A percentile compares a stretch with the other conserved stretches of the same genome.
These are phyloP conservation scores for Ciconia boyciana DNA, from an alignment of 2,113 vertebrate species.

Conservation along the genomic window DNA sequence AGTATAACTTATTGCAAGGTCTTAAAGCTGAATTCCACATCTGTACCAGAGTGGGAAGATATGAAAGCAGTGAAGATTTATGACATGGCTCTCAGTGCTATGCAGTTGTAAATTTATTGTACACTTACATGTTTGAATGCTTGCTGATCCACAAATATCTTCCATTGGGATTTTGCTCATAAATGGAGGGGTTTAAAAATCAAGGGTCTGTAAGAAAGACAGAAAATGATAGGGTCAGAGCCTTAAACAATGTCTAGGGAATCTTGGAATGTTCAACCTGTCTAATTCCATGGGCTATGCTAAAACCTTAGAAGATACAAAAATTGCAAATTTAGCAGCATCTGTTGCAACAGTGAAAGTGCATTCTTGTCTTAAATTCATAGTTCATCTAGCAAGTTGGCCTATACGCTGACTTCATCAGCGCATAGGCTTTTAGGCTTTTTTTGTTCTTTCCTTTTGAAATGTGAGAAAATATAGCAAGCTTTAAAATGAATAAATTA, in stretches of 20 bases:
- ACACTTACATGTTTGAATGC: not conserved
- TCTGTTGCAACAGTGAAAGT: not conserved
- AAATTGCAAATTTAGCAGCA: not conserved
- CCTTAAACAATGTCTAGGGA: not conserved
- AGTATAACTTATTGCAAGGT: constrained; percentile 23
- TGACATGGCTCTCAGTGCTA: not conserved
- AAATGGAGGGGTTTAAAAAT: not conserved
- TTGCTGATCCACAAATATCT: not conserved
- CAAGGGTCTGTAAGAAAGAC: not conserved
- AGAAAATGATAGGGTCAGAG: not conserved
- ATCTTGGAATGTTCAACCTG: not conserved
- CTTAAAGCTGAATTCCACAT: constrained; percentile 43
- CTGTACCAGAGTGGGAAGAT: not conserved
- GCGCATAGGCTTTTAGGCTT: not conserved
- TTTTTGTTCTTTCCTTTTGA: not conserved
- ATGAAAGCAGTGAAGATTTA: constrained; percentile 6
- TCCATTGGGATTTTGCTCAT: constrained; percentile 2
- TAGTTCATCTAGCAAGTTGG: not conserved
- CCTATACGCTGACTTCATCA: not conserved
- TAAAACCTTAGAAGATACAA: not conserved
- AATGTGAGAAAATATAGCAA: not conserved
- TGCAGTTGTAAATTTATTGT: not conserved
- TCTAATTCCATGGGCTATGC: not conserved
- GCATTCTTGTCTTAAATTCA: not conserved
- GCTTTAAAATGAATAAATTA: not conserved